Conservation (phyloP, 2,888 invertebrate genomes). For the Platycheirus albimanus region DNA sequence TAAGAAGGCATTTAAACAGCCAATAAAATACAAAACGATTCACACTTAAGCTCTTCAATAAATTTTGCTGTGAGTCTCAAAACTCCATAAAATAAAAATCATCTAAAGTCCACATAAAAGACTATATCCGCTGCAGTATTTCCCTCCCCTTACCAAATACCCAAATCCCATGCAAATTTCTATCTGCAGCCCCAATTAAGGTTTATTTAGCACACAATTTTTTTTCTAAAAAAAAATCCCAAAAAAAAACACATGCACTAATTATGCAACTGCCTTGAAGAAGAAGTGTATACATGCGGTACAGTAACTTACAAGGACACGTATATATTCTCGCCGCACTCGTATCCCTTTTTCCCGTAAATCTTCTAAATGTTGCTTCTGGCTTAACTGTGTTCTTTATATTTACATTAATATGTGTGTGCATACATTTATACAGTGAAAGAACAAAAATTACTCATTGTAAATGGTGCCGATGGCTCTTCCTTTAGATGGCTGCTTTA, state of each 20-base stretch:
- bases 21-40: too few relatives aligned
- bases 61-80: too few relatives aligned
- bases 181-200: constrained; percentile 52
- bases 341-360: constrained; percentile 26
- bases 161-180: constrained; percentile 31
- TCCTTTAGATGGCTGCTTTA: constrained; percentile 12
- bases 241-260: constrained; percentile 30
- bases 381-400: too few relatives aligned
- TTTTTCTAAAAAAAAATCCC: constrained; percentile 28
- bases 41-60: too few relatives aligned
- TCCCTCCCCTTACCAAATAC: not conserved
- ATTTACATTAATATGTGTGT: too few relatives aligned
- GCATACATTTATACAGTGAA: not conserved
- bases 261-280: constrained; percentile 36
- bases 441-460: not conserved
- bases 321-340: constrained; percentile 3
- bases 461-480: constrained; percentile 22
- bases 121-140: not conserved
- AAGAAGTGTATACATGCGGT: not conserved
- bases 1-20: too few relatives aligned
- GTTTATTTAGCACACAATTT: constrained; percentile 34
- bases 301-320: constrained; percentile 37
- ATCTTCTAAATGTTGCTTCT: constrained; percentile 28
- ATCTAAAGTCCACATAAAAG: not conserved
- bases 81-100: too few relatives aligned